Conservation (phyloP, 2,797 vertebrate genomes). For the Falco peregrinus region DNA sequence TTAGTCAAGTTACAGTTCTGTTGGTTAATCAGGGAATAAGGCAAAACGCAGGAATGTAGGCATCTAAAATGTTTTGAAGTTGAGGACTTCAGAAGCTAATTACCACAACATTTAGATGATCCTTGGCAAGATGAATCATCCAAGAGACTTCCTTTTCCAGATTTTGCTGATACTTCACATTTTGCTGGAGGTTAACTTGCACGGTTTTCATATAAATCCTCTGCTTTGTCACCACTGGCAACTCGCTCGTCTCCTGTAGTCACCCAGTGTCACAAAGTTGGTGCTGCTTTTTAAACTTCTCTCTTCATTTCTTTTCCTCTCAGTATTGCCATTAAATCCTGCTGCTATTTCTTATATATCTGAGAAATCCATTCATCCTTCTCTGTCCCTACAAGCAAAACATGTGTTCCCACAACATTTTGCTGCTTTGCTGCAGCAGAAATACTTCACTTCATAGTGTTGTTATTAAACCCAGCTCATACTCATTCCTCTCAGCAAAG, state of each 20-base stretch:
- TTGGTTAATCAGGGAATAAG: background rate
- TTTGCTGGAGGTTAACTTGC: background rate
- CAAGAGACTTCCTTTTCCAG: background rate
- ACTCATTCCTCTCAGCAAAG: background rate
- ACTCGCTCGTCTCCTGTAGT: background rate
- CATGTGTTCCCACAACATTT: background rate
- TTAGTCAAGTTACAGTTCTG: background rate
- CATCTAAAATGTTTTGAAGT: background rate
- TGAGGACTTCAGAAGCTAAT: background rate
- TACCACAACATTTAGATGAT: background rate
- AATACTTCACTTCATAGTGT: background rate
- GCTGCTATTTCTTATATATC: background rate
- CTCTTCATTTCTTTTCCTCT: background rate
- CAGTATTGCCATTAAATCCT: background rate
- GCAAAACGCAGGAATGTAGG: background rate
- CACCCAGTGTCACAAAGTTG: background rate
- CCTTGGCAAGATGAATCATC: background rate
- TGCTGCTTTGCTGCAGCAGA: background rate
- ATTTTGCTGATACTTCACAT: background rate
- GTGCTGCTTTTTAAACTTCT: background rate
- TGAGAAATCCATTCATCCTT: background rate
- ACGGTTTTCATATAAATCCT: background rate
- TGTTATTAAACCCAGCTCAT: background rate
- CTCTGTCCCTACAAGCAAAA: constrained; percentile 24
- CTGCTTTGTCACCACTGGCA: background rate